Evolutionary conservation across 2,113 vertebrate species (phyloP).

Genomic region (Cynoglossus semilaevis): DNA sequence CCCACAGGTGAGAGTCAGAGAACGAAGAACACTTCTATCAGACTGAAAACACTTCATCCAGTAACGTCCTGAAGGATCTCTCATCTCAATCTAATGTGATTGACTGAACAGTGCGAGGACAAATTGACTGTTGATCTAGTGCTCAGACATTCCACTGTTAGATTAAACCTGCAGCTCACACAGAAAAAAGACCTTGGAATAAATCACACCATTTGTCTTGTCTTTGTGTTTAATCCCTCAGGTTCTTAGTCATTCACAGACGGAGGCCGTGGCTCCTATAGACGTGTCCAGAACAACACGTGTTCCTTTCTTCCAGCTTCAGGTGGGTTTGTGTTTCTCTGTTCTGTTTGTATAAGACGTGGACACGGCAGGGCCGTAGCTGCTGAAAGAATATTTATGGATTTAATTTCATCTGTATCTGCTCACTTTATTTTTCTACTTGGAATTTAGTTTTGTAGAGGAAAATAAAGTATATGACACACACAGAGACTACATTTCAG

Average conservation of each 20-base stretch:
- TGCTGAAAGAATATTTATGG: too few species aligned
- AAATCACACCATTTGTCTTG: constrained; percentile 43
- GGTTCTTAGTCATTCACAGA: constrained; percentile 72
- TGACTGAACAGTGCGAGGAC: too few species aligned
- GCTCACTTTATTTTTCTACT: too few species aligned
- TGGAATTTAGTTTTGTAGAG: too few species aligned
- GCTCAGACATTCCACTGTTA: neutral
- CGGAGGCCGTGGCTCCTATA: constrained; percentile 68
- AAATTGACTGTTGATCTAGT: too few species aligned
- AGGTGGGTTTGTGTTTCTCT: constrained; percentile 71
- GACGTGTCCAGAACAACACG: constrained; percentile 68
- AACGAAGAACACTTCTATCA: too few species aligned
- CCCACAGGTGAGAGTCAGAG: constrained; percentile 76
- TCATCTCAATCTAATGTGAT: too few species aligned
- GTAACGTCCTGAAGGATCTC: constrained; percentile 3
- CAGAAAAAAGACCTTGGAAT: neutral
- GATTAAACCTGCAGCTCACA: constrained; percentile 31
- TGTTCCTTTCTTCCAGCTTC: constrained; percentile 79
- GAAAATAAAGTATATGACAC: too few species aligned
- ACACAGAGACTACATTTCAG: too few species aligned
- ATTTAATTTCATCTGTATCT: too few species aligned
- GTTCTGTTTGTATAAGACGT: too few species aligned
- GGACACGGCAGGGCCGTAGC: too few species aligned
- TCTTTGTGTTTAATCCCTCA: constrained; percentile 58
- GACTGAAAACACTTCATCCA: neutral